phyloP scores from a whole-genome alignment of 1,140 invertebrate genomes.

The Mycetomoellerius zeteki region DNA sequence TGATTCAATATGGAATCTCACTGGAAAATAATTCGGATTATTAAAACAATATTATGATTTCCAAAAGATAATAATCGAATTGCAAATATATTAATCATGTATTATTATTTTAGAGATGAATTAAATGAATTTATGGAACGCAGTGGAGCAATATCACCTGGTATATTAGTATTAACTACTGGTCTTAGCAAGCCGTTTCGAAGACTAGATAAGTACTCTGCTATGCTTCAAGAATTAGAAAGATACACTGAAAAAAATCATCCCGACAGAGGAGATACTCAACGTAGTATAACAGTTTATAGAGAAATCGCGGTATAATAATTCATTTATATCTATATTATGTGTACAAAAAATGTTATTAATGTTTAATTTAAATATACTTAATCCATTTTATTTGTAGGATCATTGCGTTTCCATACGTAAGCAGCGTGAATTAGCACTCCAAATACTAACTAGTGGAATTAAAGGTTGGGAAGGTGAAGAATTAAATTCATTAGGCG shows the following conservation, averaged over 20 bases:
- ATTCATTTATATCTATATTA: background rate
- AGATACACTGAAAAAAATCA: slow-evolving; percentile 98
- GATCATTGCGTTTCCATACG: slow-evolving; percentile 94
- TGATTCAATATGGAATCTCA: background rate
- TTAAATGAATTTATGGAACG: slow-evolving; percentile 95
- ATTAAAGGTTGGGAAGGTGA: slow-evolving; percentile 98
- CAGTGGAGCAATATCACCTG: slow-evolving; percentile 93
- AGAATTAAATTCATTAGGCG: slow-evolving; percentile 91
- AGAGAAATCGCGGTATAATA: slow-evolving; percentile 95
- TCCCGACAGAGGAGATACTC: slow-evolving; percentile 97
- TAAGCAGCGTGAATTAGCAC: slow-evolving; percentile 98
- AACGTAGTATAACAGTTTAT: slow-evolving; percentile 97
- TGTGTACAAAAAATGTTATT: slow-evolving; percentile 70
- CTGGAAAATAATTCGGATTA: background rate
- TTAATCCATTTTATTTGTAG: slow-evolving; percentile 86
- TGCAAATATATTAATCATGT: slow-evolving; percentile 8
- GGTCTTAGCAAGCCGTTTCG: slow-evolving; percentile 98
- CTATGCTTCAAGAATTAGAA: slow-evolving; percentile 97
- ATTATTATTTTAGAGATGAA: slow-evolving; percentile 90
- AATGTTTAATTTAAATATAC: slow-evolving; percentile 34
- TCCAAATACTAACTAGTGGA: slow-evolving; percentile 97
- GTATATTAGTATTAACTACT: slow-evolving; percentile 95
- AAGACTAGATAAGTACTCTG: slow-evolving; percentile 97
- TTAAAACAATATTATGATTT: background rate
- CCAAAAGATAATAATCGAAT: background rate